A percentile compares a stretch with the other conserved stretches of the same genome.
Evolutionary conservation across 1,140 invertebrate species (phyloP).

Genomic region (Pogonus chalceus): DNA sequence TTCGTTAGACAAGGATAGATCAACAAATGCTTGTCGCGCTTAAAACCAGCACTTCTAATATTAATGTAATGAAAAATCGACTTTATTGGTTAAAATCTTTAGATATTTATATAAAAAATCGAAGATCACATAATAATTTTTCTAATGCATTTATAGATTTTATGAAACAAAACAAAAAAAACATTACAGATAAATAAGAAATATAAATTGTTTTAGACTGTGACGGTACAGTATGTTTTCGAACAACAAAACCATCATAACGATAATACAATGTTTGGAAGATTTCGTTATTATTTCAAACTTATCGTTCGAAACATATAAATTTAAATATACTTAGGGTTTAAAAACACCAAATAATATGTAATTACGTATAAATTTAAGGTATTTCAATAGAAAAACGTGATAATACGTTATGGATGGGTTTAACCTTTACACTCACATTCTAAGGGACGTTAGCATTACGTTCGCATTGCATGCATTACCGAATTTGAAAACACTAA

Average conservation of each 20-base stretch:
- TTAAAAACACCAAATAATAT: too few relatives aligned
- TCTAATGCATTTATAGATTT: too few relatives aligned
- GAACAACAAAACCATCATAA: not conserved
- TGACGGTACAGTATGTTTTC: not conserved
- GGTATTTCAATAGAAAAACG: not conserved
- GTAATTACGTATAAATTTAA: too few relatives aligned
- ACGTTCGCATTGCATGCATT: constrained; percentile 31
- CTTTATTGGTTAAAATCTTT: too few relatives aligned
- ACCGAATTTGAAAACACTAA: constrained; percentile 13
- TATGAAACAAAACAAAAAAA: not conserved
- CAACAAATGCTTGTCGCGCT: not conserved
- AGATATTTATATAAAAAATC: too few relatives aligned
- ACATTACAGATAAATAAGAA: not conserved
- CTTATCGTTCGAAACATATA: too few relatives aligned
- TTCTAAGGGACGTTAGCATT: constrained; percentile 24
- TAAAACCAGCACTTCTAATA: not conserved
- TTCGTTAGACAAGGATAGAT: not conserved
- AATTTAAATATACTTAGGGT: too few relatives aligned
- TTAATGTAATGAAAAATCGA: constrained; percentile 1
- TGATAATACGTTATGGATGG: constrained; percentile 5
- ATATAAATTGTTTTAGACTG: not conserved
- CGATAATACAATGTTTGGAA: too few relatives aligned
- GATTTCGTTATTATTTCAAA: too few relatives aligned
- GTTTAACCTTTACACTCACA: constrained; percentile 23
- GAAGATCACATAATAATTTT: too few relatives aligned